Base-by-base conservation (phyloP, 2,888 invertebrate species). In the Eilema depressum region DNA sequence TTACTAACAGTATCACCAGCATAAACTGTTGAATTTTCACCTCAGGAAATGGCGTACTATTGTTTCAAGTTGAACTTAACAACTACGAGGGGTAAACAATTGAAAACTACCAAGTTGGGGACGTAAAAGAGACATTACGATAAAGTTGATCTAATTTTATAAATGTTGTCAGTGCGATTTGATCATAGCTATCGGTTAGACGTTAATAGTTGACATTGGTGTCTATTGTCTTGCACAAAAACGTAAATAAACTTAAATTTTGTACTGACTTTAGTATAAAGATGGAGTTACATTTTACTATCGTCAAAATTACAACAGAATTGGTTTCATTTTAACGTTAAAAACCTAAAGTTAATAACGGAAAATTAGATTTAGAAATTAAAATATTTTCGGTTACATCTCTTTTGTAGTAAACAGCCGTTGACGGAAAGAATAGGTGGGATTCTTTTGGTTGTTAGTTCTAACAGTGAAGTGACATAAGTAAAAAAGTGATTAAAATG, bases 401-500 rank as follows among this genome's bases (percentile, higher is more conserved):
- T 59, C 1, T 59, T 59, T 59, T 59, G 59, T 59, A 59, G 7
- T 17, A 11, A 20, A 30, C 28, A 8, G 30, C 20, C 33, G 14
- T n/a, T n/a, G n/a, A n/a, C n/a, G n/a, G n/a, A n/a, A n/a, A n/a
- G n/a, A n/a, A n/a, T n/a, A n/a, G n/a, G n/a, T n/a, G n/a, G n/a
- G n/a, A n/a, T n/a, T n/a, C 2, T 41, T 47, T 53, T 53, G n/a
- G 53, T 53, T 53, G n/a, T n/a, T 53, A 41, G 5, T 41, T 41
- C 10, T 11, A 28, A 28, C 7, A 20, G 66, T 66, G 59, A 77
- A 80, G 81, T 82, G 75, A 23, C n/a, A 33, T 71, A 62, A 68
- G 57, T 70, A 71, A 67, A 59, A 26, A 56, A 69, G 79, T 81
- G 74, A 70, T 77, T 33, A 86, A 79, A 82, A 94, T 93, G 93